Evolutionary conservation across 2,888 invertebrate genomes (phyloP), one percentile per base, ranked within the genome.

Genomic region (Phyllotreta cruciferae): DNA sequence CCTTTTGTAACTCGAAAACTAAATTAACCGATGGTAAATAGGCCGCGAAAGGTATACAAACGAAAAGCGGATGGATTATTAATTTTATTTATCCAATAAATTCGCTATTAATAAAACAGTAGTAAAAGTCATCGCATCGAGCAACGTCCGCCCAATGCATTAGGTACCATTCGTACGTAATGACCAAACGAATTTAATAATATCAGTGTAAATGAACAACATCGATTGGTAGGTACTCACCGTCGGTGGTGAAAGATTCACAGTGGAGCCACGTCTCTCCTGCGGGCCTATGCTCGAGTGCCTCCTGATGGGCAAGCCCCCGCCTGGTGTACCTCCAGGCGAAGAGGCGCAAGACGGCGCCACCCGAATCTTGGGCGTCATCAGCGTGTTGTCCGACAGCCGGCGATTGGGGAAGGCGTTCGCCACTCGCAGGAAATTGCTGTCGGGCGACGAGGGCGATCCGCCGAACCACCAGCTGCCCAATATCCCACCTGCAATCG

Each of bases 261-360:
- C 90, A 66, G 90, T 89, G 9, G 93, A 93, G 61, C 90, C 90
- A 57, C 93, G 88, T 67, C 94, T 87, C 79, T 95, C 94, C 77
- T 94, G 94, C 0, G 94, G 93, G 14, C 94, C 94, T 73, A 94
- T 94, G 81, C 93, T 94, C 61, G 94, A 95, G 81, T 96, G 96
- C 24, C 95, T 88, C 56, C 95, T 88, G 38, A 91, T 90, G 10
- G 94, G 94, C 64, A 95, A 82, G 0, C 92, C 92, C 58, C 88
- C 89, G 62, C 88, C 89, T 5, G 92, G 90, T 1, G 87, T 87
- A 9, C 81, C 81, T 3, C 90, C 90, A 0, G 90, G 90, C 0
- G 93, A 93, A 2, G 93, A 93, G 8, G 93, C 92, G 80, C 93
- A 93, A 10, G 94, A 94, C 7, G 93, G 93, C 0, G 93, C 93